phyloP scores from a whole-genome alignment of 2,888 invertebrate genomes.

The Baronia brevicornis region DNA sequence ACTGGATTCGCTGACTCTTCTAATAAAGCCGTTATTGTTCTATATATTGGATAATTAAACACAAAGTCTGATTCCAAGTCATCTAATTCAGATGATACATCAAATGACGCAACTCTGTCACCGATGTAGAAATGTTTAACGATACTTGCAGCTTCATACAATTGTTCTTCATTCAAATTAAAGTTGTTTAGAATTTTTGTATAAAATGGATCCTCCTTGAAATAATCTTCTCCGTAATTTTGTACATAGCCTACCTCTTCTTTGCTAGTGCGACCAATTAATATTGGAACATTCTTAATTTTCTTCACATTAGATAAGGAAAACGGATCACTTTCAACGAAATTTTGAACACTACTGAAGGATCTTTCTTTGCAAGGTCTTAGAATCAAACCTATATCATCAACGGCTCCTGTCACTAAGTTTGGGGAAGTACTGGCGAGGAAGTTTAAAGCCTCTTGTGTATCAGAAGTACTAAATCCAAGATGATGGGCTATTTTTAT shows the following conservation, averaged over 20 bases:
- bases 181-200: slow-evolving; percentile 44
- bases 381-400: slow-evolving; percentile 38
- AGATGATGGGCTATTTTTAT: slow-evolving; percentile 47
- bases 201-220: slow-evolving; percentile 45
- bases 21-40: slow-evolving; percentile 41
- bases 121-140: slow-evolving; percentile 58
- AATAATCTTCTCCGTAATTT: slow-evolving; percentile 34
- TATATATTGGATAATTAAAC: slow-evolving; percentile 50
- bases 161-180: slow-evolving; percentile 38
- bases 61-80: slow-evolving; percentile 55
- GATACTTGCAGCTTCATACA: slow-evolving; percentile 33
- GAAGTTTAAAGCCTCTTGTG: slow-evolving; percentile 47
- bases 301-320: slow-evolving; percentile 46
- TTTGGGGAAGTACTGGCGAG: slow-evolving; percentile 37
- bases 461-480: slow-evolving; percentile 44
- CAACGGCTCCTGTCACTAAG: slow-evolving; percentile 46
- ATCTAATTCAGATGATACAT: slow-evolving; percentile 33
- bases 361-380: slow-evolving; percentile 58
- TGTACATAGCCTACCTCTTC: slow-evolving; percentile 31
- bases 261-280: slow-evolving; percentile 54
- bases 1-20: slow-evolving; percentile 47
- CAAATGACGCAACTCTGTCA: slow-evolving; percentile 39
- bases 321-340: slow-evolving; percentile 50
- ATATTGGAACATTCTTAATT: slow-evolving; percentile 46
- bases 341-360: slow-evolving; percentile 53